Evolutionary conservation across 2,113 vertebrate genomes (phyloP).

Genomic region (Cromileptes altivelis): DNA sequence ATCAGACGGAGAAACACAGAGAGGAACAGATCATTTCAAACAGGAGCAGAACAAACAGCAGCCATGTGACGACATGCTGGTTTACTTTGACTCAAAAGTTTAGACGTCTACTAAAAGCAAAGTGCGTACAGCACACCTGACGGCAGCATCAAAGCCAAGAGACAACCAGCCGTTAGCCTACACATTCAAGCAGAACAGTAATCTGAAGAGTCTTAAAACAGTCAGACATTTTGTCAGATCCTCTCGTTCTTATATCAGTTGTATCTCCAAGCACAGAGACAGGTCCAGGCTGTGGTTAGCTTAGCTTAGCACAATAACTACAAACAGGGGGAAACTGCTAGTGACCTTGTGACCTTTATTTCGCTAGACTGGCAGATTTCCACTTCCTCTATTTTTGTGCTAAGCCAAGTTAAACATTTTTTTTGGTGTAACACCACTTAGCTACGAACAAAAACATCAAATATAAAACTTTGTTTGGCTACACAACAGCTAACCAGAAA

Average conservation of each 20-base stretch:
- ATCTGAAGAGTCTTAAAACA: background rate
- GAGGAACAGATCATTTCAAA: background rate
- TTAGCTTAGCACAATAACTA: conserved; percentile 23
- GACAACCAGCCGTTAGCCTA: background rate
- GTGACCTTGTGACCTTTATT: no score
- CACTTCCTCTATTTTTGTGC: background rate
- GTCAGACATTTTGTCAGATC: background rate
- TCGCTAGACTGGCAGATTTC: background rate
- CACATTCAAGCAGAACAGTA: background rate
- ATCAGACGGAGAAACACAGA: conserved; percentile 22
- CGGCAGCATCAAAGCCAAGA: background rate
- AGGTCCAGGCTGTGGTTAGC: background rate
- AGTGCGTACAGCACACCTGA: conserved; percentile 1
- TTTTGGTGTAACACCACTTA: background rate
- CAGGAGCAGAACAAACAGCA: conserved; percentile 28
- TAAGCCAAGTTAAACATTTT: background rate
- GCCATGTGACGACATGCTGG: background rate
- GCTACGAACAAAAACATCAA: background rate
- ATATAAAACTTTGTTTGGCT: background rate
- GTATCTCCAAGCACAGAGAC: background rate
- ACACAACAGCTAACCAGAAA: background rate
- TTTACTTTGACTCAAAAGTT: background rate
- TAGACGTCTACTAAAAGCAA: background rate
- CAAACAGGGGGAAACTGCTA: background rate
- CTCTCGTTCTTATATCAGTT: no score